Evolutionary conservation across 1,140 invertebrate genomes (phyloP), one percentile per base, ranked within the genome.

Genomic region (Conopomorpha cramerella): DNA sequence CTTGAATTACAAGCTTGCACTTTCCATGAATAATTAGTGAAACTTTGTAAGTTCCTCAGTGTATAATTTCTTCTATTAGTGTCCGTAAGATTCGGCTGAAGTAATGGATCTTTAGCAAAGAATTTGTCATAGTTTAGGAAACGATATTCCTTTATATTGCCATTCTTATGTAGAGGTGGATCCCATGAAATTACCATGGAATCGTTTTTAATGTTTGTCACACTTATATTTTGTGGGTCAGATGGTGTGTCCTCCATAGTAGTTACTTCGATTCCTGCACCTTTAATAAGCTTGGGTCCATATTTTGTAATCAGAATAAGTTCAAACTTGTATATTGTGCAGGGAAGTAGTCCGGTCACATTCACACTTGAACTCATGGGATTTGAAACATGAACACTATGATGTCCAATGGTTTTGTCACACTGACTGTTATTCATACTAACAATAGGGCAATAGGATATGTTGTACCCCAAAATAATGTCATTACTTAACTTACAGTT

Each of bases 261-360:
- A 8, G 84, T 86, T 16, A 88, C 83, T 29, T 77, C 77, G 2
- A 87, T 56, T 2, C 81, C 74, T 51, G 88, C 81, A 67, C 89
- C 92, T 41, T 77, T 71, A 16, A 85, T 80, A 12, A 89, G 88
- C 45, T 62, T 68, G 56, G 87, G 80, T 1, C 87, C 89, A 49
- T 84, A 82, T 41, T 81, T 84, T 1, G 89, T 93, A 34, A 86
- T 80, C 32, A 92, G 84, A 8, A 87, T 73, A 14, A 94, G 81
- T 2, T 80, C 81, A 4, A 95, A 73, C 52, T 81, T 85, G 56
- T 95, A 95, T 1, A 86, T 85, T 3, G 87, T 91, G 53, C 86
- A 93, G 2, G 92, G 91, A 37, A 82, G 81, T 18, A 95, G 62
- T 18, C 73, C 63, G 19, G 70, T 73, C 19, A 85, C 79, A 8